Percentiles rank a stretch among this genome's conserved stretches.
phyloP scores from a whole-genome alignment of 2,113 vertebrate genomes.

The Phaethon lepturus region DNA sequence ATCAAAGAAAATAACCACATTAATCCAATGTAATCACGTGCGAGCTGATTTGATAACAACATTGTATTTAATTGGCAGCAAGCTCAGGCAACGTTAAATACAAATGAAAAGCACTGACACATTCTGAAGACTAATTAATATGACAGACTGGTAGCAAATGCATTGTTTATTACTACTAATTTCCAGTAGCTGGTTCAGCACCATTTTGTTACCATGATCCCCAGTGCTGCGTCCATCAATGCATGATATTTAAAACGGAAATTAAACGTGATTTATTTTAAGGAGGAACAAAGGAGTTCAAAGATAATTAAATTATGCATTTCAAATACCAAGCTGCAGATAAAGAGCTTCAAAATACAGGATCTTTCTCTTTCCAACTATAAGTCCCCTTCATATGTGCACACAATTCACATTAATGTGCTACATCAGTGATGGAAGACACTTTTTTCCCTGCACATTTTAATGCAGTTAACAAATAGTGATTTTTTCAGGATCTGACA shows the following conservation, averaged over 20 bases:
- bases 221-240: constrained; percentile 3
- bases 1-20: constrained; percentile 61
- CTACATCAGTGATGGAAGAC: not conserved
- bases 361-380: not conserved
- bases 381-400: not conserved
- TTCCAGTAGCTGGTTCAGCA: constrained; percentile 63
- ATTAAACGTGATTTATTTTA: constrained; percentile 44
- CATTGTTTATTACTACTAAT: constrained; percentile 64
- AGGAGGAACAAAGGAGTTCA: constrained; percentile 26
- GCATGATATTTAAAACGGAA: constrained; percentile 31
- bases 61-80: constrained; percentile 54
- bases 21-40: constrained; percentile 55
- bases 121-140: constrained; percentile 58
- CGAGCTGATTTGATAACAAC: constrained; percentile 54
- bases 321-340: constrained; percentile 54
- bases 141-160: constrained; percentile 51
- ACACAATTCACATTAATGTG: constrained; percentile 1
- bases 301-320: constrained; percentile 54
- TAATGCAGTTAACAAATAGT: constrained; percentile 9
- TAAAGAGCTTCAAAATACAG: constrained; percentile 20
- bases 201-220: constrained; percentile 41
- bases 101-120: constrained; percentile 56
- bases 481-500: constrained; percentile 9
- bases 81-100: constrained; percentile 46
- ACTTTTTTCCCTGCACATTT: not conserved